These are phyloP conservation scores for Todiramphus saurophagus DNA, from an alignment of 2,113 vertebrate species.

Conservation along the genomic window DNA sequence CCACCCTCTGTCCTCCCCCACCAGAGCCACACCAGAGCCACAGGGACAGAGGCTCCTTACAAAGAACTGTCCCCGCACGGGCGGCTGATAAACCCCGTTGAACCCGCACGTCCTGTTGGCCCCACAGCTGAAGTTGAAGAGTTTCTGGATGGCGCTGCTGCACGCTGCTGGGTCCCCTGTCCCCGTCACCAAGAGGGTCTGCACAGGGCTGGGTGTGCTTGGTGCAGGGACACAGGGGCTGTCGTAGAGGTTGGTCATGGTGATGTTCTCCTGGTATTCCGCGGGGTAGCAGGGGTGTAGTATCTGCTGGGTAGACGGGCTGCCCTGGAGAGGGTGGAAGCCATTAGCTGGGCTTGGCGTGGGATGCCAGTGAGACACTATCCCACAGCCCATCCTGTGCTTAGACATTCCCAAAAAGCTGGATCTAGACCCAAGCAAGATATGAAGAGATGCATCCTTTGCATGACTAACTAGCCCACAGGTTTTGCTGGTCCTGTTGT, in stretches of 20 bases:
- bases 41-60: constrained; percentile 17
- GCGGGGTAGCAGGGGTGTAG: constrained; percentile 77
- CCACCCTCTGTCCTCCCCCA: background rate
- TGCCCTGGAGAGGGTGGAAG: background rate
- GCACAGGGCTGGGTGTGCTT: background rate
- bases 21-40: accelerated
- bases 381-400: background rate
- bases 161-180: constrained; percentile 66
- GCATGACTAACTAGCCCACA: too few species aligned
- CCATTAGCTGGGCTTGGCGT: background rate
- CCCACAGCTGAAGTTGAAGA: constrained; percentile 74
- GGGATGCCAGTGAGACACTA: background rate
- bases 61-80: constrained; percentile 72
- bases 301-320: background rate
- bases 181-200: constrained; percentile 60
- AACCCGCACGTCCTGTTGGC: constrained; percentile 70
- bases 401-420: too few species aligned
- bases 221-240: constrained; percentile 65
- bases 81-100: constrained; percentile 77
- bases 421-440: too few species aligned
- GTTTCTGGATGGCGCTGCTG: background rate
- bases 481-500: background rate
- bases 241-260: constrained; percentile 56
- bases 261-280: constrained; percentile 56
- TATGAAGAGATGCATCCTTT: too few species aligned